Evolutionary conservation across 2,888 invertebrate species (phyloP).

Genomic region (Eustalomyia histrio): DNA sequence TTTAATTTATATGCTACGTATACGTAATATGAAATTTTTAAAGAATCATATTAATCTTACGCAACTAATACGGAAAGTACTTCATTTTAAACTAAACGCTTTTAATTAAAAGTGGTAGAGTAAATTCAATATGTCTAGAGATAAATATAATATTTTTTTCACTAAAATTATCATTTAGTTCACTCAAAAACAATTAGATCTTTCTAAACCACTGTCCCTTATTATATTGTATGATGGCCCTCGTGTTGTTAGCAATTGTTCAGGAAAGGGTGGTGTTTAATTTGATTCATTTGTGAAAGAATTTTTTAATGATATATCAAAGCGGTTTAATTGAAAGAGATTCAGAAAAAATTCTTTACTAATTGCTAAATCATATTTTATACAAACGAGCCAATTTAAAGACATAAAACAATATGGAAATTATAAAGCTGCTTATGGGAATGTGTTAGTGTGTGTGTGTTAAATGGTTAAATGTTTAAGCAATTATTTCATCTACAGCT

Average conservation of each 20-base stretch:
- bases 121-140: too few species aligned
- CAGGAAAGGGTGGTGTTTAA: constrained; percentile 62
- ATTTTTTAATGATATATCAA: constrained; percentile 62
- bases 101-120: too few species aligned
- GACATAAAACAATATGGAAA: constrained; percentile 43
- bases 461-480: constrained; percentile 58
- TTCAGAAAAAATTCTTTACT: constrained; percentile 58
- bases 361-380: constrained; percentile 66
- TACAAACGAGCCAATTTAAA: constrained; percentile 57
- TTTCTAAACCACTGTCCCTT: not conserved
- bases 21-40: too few species aligned
- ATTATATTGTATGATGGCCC: not conserved
- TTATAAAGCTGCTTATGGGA: constrained; percentile 25
- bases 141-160: too few species aligned
- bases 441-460: constrained; percentile 4
- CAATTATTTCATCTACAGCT: constrained; percentile 61
- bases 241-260: not conserved
- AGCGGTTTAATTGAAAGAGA: constrained; percentile 63
- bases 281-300: constrained; percentile 57
- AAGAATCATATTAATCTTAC: too few species aligned
- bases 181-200: too few species aligned
- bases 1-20: too few species aligned
- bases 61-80: too few species aligned
- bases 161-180: too few species aligned
- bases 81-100: too few species aligned